A percentile compares a stretch with the other conserved stretches of the same genome.
Conservation (phyloP, 2,888 invertebrate species). For the Dorcus hopei region DNA sequence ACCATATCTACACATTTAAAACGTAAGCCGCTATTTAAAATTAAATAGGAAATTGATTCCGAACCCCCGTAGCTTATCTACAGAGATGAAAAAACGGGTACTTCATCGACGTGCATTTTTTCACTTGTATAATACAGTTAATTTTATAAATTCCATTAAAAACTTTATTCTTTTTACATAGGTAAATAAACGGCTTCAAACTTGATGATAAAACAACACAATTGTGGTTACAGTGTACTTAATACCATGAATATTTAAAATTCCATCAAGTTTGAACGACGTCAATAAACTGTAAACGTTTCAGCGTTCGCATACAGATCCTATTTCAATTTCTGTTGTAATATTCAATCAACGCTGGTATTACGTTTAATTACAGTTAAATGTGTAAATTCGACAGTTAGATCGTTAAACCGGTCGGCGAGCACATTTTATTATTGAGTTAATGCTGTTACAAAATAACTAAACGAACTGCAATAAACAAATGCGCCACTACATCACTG, state of each 20-base stretch:
- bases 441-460: constrained; percentile 9
- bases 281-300: constrained; percentile 10
- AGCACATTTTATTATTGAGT: constrained; percentile 13
- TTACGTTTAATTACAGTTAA: constrained; percentile 18
- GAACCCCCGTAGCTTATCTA: no score
- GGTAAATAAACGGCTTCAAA: no score
- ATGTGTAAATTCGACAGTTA: constrained; percentile 12
- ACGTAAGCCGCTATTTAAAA: no score
- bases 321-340: constrained; percentile 15
- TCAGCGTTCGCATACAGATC: constrained; percentile 9
- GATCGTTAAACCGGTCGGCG: constrained; percentile 11
- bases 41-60: no score
- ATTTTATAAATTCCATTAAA: no score
- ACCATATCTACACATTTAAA: no score
- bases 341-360: constrained; percentile 17
- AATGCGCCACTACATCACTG: not conserved
- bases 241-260: constrained; percentile 17
- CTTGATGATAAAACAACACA: no score
- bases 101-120: no score
- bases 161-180: no score
- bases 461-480: constrained; percentile 1
- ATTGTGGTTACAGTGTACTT: not conserved
- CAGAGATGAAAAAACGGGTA: no score
- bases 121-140: no score
- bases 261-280: constrained; percentile 7